Base-by-base conservation (phyloP, 2,888 invertebrate species). In the Crepidodera aurea region DNA sequence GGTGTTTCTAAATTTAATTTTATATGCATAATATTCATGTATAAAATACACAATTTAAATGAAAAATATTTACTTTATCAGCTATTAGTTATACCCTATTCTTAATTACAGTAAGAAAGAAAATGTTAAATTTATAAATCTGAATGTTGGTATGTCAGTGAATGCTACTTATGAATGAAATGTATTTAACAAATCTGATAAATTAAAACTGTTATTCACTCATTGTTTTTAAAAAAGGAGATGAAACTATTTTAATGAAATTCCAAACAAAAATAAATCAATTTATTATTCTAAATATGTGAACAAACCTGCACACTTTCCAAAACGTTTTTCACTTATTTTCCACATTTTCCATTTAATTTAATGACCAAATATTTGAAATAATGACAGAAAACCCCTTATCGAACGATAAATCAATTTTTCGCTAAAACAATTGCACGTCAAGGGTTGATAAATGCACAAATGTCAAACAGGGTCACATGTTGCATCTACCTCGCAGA, bases 381-480 rank as follows among this genome's bases (percentile, higher is more conserved):
- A 12, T 32, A 8, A 44, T 29, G 27, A 48, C 18, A 27, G 15
- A 57, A 39, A 39, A 15, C n/a, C 46, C 22, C 57, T 50, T 57
- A 57, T 57, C 57, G 44, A 44, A 15, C 18, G 48, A 48, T 42
- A 37, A 50, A 37, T 39, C 48, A 10, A 48, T 48, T 48, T 48
- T 57, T 57, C 27, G 37, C 32, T 44, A 39, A 27, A 57, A 57
- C 29, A 57, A 48, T 48, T 50, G 50, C 22, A 44, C 57, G 46
- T 46, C 34, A 42, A 46, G 55, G 44, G 56, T 32, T 56, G 70
- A 62, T 65, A 73, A 76, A 76, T 73, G 75, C 75, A 62, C 62
- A 73, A 76, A 76, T 73, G 75, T 76, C 76, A 78, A 74, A 77
- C 69, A 71, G 73, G 83, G 83, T 83, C 83, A 83, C 83, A 83